These are phyloP conservation scores for Litocranius walleri DNA, from an alignment of 2,113 vertebrate genomes.

Conservation along the genomic window DNA sequence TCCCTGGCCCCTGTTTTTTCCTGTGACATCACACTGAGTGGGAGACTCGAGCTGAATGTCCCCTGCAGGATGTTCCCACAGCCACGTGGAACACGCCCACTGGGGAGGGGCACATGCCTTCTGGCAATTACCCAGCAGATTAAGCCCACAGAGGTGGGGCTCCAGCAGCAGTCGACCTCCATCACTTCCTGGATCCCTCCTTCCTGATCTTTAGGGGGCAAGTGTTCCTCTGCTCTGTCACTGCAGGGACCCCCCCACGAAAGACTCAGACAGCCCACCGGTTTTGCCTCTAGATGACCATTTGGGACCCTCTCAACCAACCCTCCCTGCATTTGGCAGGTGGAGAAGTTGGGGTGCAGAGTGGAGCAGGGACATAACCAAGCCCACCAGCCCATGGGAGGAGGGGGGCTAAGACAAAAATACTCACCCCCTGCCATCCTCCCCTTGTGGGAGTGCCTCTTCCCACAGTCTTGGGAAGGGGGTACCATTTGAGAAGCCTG, in stretches of 20 bases:
- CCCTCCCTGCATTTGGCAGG: background rate
- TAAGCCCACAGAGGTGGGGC: background rate
- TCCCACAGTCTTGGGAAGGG: background rate
- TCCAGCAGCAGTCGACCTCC: background rate
- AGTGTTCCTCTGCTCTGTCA: background rate
- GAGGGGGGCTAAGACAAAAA: background rate
- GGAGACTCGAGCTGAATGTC: background rate
- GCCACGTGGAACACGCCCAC: accelerated
- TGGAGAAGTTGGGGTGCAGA: background rate
- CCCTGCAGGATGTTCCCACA: background rate
- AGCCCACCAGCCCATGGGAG: background rate
- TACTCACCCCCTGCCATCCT: too few relatives aligned
- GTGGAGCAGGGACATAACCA: background rate
- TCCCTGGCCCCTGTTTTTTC: background rate
- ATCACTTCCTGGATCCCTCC: background rate
- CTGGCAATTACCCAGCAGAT: background rate
- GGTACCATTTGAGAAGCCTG: background rate
- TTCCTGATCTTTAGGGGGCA: background rate
- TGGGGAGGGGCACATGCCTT: background rate
- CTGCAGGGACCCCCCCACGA: background rate
- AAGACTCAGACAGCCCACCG: background rate
- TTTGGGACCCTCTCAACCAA: background rate
- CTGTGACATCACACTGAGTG: background rate
- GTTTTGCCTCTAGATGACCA: background rate
- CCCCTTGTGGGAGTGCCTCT: background rate